phyloP scores from a whole-genome alignment of 2,113 vertebrate species.

The Prietella phreatophila region DNA sequence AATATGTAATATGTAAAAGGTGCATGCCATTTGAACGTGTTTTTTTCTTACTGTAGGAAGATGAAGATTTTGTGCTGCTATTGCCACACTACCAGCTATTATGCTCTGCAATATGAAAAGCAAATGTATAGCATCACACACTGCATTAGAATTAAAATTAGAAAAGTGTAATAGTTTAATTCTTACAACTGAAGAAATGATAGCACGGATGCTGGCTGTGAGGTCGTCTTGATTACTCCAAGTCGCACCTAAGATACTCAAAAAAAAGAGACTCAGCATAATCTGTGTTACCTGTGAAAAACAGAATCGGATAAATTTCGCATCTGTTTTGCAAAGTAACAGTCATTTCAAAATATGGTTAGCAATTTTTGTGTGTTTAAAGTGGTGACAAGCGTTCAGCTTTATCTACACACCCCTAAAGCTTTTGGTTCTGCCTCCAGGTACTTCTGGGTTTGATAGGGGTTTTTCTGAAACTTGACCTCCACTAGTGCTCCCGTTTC shows the following conservation, averaged over 20 bases:
- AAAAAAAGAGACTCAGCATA: slow-evolving; percentile 54
- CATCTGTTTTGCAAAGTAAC: background rate
- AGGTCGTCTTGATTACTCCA: rapidly evolving
- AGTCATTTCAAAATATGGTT: background rate
- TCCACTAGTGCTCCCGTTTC: slow-evolving; percentile 58
- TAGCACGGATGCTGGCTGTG: background rate
- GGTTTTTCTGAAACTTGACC: slow-evolving; percentile 65
- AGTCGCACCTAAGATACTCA: background rate
- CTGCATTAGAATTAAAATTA: background rate
- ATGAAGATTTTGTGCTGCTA: slow-evolving; percentile 69
- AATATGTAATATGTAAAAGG: background rate
- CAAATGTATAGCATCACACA: background rate
- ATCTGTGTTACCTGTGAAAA: slow-evolving; percentile 66
- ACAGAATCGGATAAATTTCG: background rate
- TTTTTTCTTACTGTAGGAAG: slow-evolving; percentile 63
- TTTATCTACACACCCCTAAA: slow-evolving; percentile 64
- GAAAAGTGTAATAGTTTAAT: background rate
- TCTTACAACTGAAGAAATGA: slow-evolving; percentile 61
- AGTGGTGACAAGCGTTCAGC: background rate
- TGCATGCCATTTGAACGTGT: background rate
- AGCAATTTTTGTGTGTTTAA: background rate
- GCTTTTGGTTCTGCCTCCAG: slow-evolving; percentile 72
- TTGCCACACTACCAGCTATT: slow-evolving; percentile 65
- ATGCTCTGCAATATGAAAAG: slow-evolving; percentile 55
- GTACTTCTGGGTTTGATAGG: slow-evolving; percentile 64